Evolutionary conservation across 2,797 vertebrate genomes (phyloP).

Genomic region (Sebastes matsubarae): DNA sequence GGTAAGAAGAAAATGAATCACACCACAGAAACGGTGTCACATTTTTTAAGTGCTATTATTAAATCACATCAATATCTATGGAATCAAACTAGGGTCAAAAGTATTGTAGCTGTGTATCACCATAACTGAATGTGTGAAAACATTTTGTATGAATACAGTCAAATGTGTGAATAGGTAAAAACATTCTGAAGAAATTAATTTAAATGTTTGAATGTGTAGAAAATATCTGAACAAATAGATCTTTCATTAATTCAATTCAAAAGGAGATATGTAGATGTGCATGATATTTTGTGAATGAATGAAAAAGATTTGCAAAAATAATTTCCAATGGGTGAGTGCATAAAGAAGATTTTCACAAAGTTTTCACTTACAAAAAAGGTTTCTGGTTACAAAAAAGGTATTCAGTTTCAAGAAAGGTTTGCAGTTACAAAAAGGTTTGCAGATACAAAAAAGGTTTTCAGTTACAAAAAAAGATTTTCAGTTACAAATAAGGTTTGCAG

Average conservation of each 20-base stretch:
- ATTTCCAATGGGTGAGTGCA: neutral
- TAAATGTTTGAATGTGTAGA: neutral
- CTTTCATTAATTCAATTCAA: accelerated
- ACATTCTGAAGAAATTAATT: neutral
- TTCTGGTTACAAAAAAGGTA: neutral
- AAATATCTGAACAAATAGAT: neutral
- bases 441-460: too few relatives aligned
- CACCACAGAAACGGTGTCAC: neutral
- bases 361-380: neutral
- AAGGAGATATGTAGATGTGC: neutral
- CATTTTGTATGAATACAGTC: neutral
- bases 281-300: neutral
- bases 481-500: too few relatives aligned
- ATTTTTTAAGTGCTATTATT: neutral
- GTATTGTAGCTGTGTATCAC: neutral
- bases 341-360: neutral
- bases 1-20: slow-evolving; percentile 4
- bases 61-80: slow-evolving; percentile 20
- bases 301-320: neutral
- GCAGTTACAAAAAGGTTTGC: neutral
- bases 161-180: neutral
- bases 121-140: neutral
- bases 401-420: neutral
- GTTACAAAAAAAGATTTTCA: too few relatives aligned
- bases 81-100: neutral